Conservation (phyloP, 2,888 invertebrate species). For the Maniola hyperantus region DNA sequence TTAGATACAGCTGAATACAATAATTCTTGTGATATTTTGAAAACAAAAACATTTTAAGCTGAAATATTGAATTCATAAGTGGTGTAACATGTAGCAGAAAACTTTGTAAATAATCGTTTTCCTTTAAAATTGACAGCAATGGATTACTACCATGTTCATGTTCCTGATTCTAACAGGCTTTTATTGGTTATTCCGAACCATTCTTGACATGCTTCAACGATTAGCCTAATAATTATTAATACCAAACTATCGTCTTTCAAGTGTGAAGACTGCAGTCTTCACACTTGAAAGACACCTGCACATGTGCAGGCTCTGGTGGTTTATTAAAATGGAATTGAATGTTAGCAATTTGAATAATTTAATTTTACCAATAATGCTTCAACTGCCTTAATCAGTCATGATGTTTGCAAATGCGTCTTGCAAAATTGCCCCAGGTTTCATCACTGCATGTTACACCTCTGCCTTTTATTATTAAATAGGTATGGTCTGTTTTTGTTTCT, state of each 20-base stretch:
- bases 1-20: constrained; percentile 39
- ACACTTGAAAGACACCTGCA: too few relatives aligned
- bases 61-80: constrained; percentile 21
- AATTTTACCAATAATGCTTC: background rate
- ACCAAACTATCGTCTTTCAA: too few relatives aligned
- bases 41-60: constrained; percentile 29
- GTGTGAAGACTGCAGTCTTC: too few relatives aligned
- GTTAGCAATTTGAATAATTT: background rate
- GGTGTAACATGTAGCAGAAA: constrained; percentile 5
- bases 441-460: constrained; percentile 1
- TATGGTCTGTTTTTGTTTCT: constrained; percentile 23
- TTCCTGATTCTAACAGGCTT: too few relatives aligned
- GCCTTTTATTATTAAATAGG: constrained; percentile 16
- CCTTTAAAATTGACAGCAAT: too few relatives aligned
- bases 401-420: background rate
- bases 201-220: too few relatives aligned
- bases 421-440: background rate
- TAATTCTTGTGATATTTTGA: constrained; percentile 45
- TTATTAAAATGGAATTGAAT: background rate
- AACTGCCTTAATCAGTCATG: background rate
- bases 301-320: background rate
- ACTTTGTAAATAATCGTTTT: background rate
- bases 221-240: too few relatives aligned
- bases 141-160: too few relatives aligned
- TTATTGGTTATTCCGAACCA: too few relatives aligned